A percentile compares a stretch with the other conserved stretches of the same genome.
phyloP scores from a whole-genome alignment of 64 coral and sea anemone genomes.

The Montipora cactus region DNA sequence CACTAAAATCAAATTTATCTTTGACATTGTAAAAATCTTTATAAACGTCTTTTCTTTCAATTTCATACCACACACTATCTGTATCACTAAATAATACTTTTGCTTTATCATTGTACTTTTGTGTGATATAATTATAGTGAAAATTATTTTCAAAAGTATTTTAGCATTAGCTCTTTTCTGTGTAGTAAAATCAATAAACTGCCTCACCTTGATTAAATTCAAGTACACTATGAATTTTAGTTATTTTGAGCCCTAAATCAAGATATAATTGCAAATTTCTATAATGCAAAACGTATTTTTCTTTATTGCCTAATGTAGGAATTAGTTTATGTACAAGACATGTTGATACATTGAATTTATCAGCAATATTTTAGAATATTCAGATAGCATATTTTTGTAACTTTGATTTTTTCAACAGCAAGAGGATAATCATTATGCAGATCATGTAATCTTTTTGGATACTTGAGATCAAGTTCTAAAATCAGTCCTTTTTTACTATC shows the following conservation, averaged over 20 bases:
- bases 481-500: too few relatives aligned
- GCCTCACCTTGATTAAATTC: constrained; percentile 2
- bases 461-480: too few relatives aligned
- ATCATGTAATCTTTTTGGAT: too few relatives aligned
- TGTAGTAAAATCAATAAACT: neutral
- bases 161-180: neutral
- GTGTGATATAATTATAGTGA: neutral
- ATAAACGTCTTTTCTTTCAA: neutral
- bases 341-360: neutral
- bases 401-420: too few relatives aligned
- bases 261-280: neutral
- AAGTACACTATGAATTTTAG: neutral
- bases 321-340: neutral
- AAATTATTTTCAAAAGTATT: neutral
- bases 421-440: too few relatives aligned
- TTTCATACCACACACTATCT: neutral
- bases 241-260: neutral
- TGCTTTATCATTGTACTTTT: neutral
- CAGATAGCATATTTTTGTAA: too few relatives aligned
- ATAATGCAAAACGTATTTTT: neutral
- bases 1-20: neutral
- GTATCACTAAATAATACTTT: neutral
- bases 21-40: neutral
- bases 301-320: neutral
- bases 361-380: too few relatives aligned